Percentiles rank a stretch among this genome's conserved stretches.
Evolutionary conservation across 2,797 vertebrate genomes (phyloP).

Genomic region (Labeo calbasu): DNA sequence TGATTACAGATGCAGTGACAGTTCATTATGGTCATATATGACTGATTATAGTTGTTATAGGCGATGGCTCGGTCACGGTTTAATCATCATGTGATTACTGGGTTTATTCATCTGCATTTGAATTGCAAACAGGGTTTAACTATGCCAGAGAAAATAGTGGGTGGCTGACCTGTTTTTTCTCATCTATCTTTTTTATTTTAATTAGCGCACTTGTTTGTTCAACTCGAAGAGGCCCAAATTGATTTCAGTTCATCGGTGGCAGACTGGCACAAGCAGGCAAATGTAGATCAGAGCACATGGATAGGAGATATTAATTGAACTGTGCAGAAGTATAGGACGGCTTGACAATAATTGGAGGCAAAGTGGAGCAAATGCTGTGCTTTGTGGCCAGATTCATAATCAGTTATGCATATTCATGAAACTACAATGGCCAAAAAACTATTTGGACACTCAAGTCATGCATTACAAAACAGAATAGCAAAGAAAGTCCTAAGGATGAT

Average conservation of each 20-base stretch:
- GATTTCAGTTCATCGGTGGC: background rate
- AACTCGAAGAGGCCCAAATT: constrained; percentile 4
- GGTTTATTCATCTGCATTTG: constrained; percentile 39
- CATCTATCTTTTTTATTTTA: constrained; percentile 29
- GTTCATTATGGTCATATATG: constrained; percentile 29
- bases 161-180: constrained; percentile 36
- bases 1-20: constrained; percentile 29
- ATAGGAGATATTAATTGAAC: background rate
- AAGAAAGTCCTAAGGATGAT: background rate
- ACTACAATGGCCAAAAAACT: background rate
- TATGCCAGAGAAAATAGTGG: constrained; percentile 35
- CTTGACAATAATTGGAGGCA: background rate
- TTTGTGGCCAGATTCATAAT: constrained; percentile 7
- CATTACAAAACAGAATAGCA: background rate
- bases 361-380: background rate
- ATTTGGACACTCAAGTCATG: background rate
- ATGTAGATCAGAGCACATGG: constrained; percentile 25
- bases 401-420: constrained; percentile 5
- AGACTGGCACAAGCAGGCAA: background rate
- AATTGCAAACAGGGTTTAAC: constrained; percentile 40
- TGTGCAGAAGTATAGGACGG: background rate
- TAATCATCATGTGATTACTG: constrained; percentile 44
- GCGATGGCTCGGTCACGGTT: constrained; percentile 6
- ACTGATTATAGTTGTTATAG: constrained; percentile 51
- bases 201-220: constrained; percentile 19